A percentile compares a stretch with the other conserved stretches of the same genome.
Evolutionary conservation across 2,113 vertebrate genomes (phyloP).

Genomic region (Vimba vimba): DNA sequence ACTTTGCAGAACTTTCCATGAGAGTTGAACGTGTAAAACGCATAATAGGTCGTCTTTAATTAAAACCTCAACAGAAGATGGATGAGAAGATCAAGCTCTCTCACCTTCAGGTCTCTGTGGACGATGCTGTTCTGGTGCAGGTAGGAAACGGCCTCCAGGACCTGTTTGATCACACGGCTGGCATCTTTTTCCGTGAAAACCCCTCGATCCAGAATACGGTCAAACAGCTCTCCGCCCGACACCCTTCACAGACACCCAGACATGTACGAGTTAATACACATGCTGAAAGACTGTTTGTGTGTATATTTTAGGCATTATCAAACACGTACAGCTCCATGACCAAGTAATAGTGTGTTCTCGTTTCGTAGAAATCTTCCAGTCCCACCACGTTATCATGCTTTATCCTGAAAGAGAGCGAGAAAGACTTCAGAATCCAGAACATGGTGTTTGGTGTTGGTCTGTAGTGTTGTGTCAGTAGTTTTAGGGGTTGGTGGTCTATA

Average conservation of each 20-base stretch:
- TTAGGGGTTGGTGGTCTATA: too few species aligned
- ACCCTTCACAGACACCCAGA: conserved; percentile 74
- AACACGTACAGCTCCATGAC: conserved; percentile 95
- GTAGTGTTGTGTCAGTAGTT: not conserved
- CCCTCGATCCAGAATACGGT: conserved; percentile 88
- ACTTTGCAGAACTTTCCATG: too few species aligned
- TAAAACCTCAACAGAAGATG: not conserved
- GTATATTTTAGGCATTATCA: not conserved
- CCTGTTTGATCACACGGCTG: conserved; percentile 88
- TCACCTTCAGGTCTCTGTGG: conserved; percentile 92
- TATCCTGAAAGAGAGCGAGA: conserved; percentile 78
- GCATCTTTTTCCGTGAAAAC: conserved; percentile 94
- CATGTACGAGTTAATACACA: not conserved
- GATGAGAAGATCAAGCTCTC: not conserved
- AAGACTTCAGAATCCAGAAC: not conserved
- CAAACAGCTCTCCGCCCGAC: conserved; percentile 94
- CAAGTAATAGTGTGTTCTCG: conserved; percentile 90
- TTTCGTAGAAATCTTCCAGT: conserved; percentile 95
- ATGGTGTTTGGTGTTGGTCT: not conserved
- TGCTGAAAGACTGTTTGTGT: not conserved
- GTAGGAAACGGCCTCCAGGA: conserved; percentile 89
- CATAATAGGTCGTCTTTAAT: too few species aligned
- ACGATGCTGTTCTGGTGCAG: conserved; percentile 92
- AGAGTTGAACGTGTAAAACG: too few species aligned
- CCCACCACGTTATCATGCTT: conserved; percentile 94